A percentile compares a stretch with the other conserved stretches of the same genome.
These are phyloP conservation scores for Ctenopoma kingsleyae DNA, from an alignment of 2,797 vertebrate species.

Conservation along the genomic window DNA sequence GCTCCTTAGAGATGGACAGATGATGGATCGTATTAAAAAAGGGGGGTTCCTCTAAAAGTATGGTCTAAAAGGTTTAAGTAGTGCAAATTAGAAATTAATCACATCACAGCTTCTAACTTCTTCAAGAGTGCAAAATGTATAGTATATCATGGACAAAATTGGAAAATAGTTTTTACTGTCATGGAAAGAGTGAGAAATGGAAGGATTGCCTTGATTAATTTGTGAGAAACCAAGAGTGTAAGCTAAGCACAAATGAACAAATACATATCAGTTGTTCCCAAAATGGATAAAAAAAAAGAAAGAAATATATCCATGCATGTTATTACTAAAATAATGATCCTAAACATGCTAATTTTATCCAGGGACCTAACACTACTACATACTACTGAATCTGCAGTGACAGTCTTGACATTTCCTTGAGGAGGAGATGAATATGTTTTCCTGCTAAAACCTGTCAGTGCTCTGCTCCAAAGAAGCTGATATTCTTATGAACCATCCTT, in stretches of 20 bases:
- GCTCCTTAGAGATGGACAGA: background rate
- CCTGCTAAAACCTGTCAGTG: constrained; percentile 26
- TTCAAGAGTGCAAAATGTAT: too few relatives aligned
- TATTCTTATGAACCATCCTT: constrained; percentile 24
- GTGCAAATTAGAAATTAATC: background rate
- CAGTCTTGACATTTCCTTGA: constrained; percentile 29
- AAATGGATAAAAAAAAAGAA: background rate
- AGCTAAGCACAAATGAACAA: background rate
- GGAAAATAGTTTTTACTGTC: too few relatives aligned
- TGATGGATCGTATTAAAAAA: background rate
- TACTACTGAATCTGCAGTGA: constrained; percentile 10
- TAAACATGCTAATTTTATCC: background rate
- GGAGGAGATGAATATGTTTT: constrained; percentile 20
- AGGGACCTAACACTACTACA: background rate
- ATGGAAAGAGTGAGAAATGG: background rate
- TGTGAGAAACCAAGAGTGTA: background rate
- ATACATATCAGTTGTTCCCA: background rate
- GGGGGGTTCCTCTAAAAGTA: too few relatives aligned
- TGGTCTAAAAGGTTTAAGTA: background rate
- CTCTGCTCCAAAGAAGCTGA: constrained; percentile 16
- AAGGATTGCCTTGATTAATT: background rate
- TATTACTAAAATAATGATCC: background rate
- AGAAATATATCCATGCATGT: rapidly evolving
- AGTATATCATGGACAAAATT: too few relatives aligned
- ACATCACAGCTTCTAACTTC: background rate